Evolutionary conservation across 2,113 vertebrate genomes (phyloP), one percentile per base, ranked within the genome.

Genomic region (Trogon surrucura): DNA sequence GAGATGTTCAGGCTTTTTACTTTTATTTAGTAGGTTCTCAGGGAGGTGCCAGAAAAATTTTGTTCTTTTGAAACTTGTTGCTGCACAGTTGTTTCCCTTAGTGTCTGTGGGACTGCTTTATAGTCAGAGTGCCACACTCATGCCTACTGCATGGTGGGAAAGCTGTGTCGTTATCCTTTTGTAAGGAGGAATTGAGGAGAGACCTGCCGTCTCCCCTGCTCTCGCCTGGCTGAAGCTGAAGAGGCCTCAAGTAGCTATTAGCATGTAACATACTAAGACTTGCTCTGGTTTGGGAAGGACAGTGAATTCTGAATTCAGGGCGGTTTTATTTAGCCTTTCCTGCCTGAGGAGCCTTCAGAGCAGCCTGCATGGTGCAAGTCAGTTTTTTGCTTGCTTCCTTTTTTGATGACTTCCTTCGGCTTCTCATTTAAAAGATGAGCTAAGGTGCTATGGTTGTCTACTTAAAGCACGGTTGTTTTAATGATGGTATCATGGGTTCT

Each of bases 11-110:
- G 25, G n/a, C 36, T 73, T 93, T 91, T 81, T 51, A 38, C 60
- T 94, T 88, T 80, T 74, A 48, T 91, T 84, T 95, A 67, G 89
- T 81, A 56, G 32, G 5, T 84, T 91, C 72, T 86, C 12, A 17
- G 53, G 72, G n/a, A 84, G 15, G 20, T 89, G 73, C 83, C 73
- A 92, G 53, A 84, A 84, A 90, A 90, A 17, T 12, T 57, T 90
- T 92, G n/a, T 91, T 21, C 22, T 72, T 94, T 90, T 71, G 80
- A 81, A 89, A 66, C 23, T 74, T 4, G 6, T 66, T 83, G 75
- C 61, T 93, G n/a, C 16, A 3, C 9, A 75, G 12, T 51, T 81
- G 19, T 57, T 95, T 71, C 6, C 9, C 23, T 29, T 41, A 29
- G 10, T 58, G 17, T 61, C 54, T 45, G 22, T 71, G 36, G 73